Conservation (phyloP, 1,140 invertebrate genomes). For the Brachionus sp. region DNA sequence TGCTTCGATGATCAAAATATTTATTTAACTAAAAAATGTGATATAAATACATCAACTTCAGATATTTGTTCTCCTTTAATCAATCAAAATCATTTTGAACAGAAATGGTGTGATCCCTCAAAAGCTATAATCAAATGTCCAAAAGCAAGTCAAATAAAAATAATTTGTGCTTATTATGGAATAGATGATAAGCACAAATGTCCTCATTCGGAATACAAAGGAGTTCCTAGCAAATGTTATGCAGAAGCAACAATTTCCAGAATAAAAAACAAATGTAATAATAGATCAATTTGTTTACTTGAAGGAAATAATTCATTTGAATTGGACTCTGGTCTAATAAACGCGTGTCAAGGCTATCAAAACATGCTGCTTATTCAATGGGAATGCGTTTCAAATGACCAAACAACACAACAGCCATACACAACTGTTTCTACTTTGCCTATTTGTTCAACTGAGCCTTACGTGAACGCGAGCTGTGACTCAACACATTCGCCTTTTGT, state of each 20-base stretch:
- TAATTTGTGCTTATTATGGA: conserved; percentile 26
- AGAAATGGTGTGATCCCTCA: conserved; percentile 22
- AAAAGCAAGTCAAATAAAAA: background rate
- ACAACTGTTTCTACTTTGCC: background rate
- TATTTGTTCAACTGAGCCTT: background rate
- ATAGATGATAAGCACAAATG: background rate
- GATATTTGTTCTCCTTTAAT: background rate
- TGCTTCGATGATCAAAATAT: conserved; percentile 4
- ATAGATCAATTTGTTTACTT: conserved; percentile 14
- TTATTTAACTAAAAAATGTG: background rate
- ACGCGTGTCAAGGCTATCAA: conserved; percentile 16
- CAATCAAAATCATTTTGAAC: background rate
- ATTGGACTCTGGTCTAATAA: background rate
- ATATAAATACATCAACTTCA: background rate
- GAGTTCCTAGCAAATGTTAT: conserved; percentile 11
- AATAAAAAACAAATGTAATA: background rate
- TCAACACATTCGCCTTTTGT: background rate
- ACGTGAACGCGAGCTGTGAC: background rate
- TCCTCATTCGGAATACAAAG: background rate
- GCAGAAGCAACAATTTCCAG: background rate
- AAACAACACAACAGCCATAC: background rate
- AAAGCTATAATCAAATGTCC: background rate
- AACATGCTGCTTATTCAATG: conserved; percentile 32
- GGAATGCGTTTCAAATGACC: background rate
- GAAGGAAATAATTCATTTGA: background rate